Evolutionary conservation across 2,888 invertebrate genomes (phyloP).

Genomic region (Epistrophe grossulariae): DNA sequence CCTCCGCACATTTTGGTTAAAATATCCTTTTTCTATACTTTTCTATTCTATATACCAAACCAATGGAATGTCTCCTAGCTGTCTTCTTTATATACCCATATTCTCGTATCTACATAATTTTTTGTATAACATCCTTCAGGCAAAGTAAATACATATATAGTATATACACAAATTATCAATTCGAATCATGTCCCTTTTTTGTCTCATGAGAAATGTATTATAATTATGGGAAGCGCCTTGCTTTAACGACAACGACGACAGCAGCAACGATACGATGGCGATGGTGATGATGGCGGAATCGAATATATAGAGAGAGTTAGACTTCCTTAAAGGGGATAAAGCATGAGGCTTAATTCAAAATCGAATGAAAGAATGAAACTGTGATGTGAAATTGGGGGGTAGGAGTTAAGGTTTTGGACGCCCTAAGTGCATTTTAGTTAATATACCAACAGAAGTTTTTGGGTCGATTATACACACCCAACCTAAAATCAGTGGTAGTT

Average conservation of each 20-base stretch:
- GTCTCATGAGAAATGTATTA: constrained; percentile 74
- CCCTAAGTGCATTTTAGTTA: background rate
- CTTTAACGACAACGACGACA: constrained; percentile 28
- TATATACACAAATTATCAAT: constrained; percentile 64
- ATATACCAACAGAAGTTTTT: background rate
- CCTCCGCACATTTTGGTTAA: constrained; percentile 12
- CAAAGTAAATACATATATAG: constrained; percentile 43
- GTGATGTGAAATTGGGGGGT: background rate
- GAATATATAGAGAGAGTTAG: constrained; percentile 42
- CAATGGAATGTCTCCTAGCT: constrained; percentile 32
- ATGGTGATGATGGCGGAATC: constrained; percentile 19
- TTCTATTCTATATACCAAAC: background rate
- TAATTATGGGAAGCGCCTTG: constrained; percentile 67
- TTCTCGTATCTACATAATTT: background rate
- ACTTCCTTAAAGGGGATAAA: constrained; percentile 57
- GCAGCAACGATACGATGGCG: background rate
- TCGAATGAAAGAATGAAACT: background rate
- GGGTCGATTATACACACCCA: background rate
- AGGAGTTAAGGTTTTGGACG: background rate
- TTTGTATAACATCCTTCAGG: constrained; percentile 13
- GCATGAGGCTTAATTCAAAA: constrained; percentile 25
- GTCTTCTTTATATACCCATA: background rate
- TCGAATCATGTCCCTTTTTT: constrained; percentile 71
- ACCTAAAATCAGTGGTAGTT: too few relatives aligned
- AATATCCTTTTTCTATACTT: constrained; percentile 17